phyloP scores from a whole-genome alignment of 1,140 invertebrate species.

The Drosophila nigromelanica region DNA sequence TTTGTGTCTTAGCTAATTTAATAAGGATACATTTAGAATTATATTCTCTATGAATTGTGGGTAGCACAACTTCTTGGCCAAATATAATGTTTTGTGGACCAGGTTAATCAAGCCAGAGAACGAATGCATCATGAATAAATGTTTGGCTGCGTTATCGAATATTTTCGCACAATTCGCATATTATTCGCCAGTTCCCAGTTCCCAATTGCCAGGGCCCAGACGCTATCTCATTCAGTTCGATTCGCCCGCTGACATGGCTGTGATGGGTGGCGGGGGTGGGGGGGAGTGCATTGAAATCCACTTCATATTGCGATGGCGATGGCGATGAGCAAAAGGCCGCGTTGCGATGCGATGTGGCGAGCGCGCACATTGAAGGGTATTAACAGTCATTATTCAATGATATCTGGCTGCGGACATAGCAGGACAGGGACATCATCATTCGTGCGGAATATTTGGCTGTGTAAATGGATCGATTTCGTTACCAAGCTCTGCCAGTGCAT shows the following conservation, averaged over 20 bases:
- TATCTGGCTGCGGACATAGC: constrained; percentile 82
- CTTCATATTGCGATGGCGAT: constrained; percentile 64
- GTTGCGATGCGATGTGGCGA: constrained; percentile 7
- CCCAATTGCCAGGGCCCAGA: constrained; percentile 24
- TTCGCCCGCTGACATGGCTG: constrained; percentile 1
- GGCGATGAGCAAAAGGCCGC: constrained; percentile 38
- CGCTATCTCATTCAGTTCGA: no score
- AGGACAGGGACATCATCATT: constrained; percentile 79
- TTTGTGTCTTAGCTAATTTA: no score
- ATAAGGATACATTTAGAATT: no score
- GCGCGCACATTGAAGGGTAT: constrained; percentile 81
- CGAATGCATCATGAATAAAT: constrained; percentile 25
- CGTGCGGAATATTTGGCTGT: constrained; percentile 68
- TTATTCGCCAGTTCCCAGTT: constrained; percentile 53
- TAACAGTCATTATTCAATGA: constrained; percentile 84
- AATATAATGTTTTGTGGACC: not conserved
- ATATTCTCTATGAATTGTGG: no score
- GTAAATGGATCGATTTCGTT: constrained; percentile 77
- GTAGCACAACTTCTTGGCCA: no score
- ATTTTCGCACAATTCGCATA: constrained; percentile 75
- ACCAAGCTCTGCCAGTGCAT: not conserved
- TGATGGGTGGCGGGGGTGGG: not conserved
- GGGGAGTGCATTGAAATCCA: constrained; percentile 79
- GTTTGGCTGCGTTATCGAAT: constrained; percentile 48
- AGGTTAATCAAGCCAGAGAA: constrained; percentile 38